Base-by-base conservation (phyloP, 1,140 invertebrate genomes). In the Drosophila arizonae region DNA sequence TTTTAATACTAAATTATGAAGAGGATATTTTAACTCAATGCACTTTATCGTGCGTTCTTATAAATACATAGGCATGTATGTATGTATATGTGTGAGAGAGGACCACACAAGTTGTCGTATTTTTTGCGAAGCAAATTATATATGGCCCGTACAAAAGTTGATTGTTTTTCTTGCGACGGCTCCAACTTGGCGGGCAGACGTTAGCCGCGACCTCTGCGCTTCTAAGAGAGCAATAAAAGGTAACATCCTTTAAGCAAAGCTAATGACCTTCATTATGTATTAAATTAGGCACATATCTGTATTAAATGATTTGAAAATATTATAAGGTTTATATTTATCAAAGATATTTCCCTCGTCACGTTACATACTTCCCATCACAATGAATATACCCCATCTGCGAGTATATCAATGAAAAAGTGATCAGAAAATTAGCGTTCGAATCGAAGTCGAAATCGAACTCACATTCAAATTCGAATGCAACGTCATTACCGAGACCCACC, bases 1-100 rank as follows among this genome's bases (percentile, higher is more conserved):
- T 82, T 72, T 76, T 81, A 69, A 88, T 82, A 61, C 82, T 77
- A 87, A 82, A 77, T 87, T 82, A 82, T 88, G 76, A 70, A 63
- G 74, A 85, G 81, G 77, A 85, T 86, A 67, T 52, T 72, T 50
- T 48, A 17, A 15, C 52, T 63, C 48, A 6, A 58, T 61, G 63
- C 26, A 28, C 36, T 13, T 45, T 52, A 17, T 52, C 28, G 39
- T 66, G 10, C 30, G 39, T 62, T 48, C 66, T 61, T 30, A 30
- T 30, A 30, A 30, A 30, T 30, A 30, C 28, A 30, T 54, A 17
- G 36, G 5, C n/a, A 54, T 52, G 21, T 28, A 2, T 52, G 48
- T 30, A 60, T 39, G 4, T 58, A 28, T 60, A 3, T 71, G 60
- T 72, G 46, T 61, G 10, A 56, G 39, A 67, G 56, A 39, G 57